phyloP scores from a whole-genome alignment of 1,140 invertebrate genomes.

The Helicoverpa zea region DNA sequence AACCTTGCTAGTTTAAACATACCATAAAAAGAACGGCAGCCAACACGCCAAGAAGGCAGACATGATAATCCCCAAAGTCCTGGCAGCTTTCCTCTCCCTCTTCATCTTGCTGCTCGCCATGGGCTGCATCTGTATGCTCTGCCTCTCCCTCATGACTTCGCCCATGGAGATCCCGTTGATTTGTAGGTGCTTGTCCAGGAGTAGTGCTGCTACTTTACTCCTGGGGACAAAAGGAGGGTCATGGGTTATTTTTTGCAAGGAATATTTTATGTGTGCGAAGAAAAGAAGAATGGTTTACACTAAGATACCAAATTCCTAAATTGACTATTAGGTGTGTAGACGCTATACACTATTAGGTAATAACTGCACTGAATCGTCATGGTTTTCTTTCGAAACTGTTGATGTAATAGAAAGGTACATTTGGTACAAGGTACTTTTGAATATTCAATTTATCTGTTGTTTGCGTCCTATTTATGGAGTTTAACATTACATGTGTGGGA shows the following conservation, averaged over 20 bases:
- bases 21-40: constrained; percentile 98
- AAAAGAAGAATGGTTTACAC: neutral
- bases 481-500: too few species aligned
- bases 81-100: constrained; percentile 96
- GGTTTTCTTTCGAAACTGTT: too few species aligned
- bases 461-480: too few species aligned
- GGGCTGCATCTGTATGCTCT: constrained; percentile 88
- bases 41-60: constrained; percentile 97
- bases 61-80: constrained; percentile 98
- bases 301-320: too few species aligned
- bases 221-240: constrained; percentile 76
- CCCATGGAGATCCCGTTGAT: constrained; percentile 94
- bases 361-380: too few species aligned
- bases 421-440: too few species aligned
- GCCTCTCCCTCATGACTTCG: constrained; percentile 85
- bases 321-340: too few species aligned
- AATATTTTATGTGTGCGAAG: neutral
- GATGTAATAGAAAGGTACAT: too few species aligned
- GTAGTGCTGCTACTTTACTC: constrained; percentile 94
- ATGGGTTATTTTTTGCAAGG: neutral
- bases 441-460: too few species aligned
- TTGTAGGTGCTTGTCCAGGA: constrained; percentile 95
- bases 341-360: too few species aligned
- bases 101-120: constrained; percentile 94
- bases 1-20: constrained; percentile 57